These are phyloP conservation scores for Budorcas taxicolor DNA, from an alignment of 2,113 vertebrate species.

Conservation along the genomic window DNA sequence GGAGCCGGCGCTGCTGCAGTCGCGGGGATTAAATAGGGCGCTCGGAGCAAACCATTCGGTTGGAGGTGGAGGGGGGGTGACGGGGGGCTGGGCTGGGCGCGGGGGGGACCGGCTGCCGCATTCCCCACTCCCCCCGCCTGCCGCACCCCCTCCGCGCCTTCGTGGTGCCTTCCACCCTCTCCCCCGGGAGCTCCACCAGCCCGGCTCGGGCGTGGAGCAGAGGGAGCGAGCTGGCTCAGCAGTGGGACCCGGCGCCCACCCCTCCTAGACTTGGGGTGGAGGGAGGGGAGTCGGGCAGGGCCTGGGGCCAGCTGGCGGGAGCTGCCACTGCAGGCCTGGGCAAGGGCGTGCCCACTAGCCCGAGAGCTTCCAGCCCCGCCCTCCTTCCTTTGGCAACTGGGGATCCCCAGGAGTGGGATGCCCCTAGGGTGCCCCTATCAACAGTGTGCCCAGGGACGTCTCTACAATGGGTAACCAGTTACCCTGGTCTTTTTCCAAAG, in stretches of 20 bases:
- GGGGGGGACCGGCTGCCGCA: conserved; percentile 62
- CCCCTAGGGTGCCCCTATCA: not conserved
- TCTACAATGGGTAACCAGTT: not conserved
- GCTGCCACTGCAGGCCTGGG: conserved; percentile 64
- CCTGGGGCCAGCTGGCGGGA: conserved; percentile 67
- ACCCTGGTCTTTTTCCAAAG: not conserved
- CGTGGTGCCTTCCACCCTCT: conserved; percentile 56
- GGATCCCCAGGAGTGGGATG: conserved; percentile 31
- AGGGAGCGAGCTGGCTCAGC: conserved; percentile 49
- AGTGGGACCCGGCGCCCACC: conserved; percentile 41
- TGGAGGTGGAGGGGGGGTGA: conserved; percentile 61
- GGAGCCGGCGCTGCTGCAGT: conserved; percentile 72
- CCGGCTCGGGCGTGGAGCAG: conserved; percentile 14
- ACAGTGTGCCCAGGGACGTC: not conserved
- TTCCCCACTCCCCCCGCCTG: conserved; percentile 41
- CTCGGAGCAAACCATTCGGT: conserved; percentile 73
- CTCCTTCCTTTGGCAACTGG: conserved; percentile 13
- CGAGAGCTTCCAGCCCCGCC: not conserved
- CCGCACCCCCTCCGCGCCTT: conserved; percentile 14
- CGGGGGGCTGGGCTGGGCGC: conserved; percentile 61
- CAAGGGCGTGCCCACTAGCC: conserved; percentile 64
- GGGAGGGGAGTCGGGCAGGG: conserved; percentile 56
- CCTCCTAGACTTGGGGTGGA: conserved; percentile 45
- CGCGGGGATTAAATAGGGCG: conserved; percentile 75
- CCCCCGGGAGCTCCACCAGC: conserved; percentile 58